Base-by-base conservation (phyloP, 1,140 invertebrate species). In the Pseudomyrmex flavicornis region DNA sequence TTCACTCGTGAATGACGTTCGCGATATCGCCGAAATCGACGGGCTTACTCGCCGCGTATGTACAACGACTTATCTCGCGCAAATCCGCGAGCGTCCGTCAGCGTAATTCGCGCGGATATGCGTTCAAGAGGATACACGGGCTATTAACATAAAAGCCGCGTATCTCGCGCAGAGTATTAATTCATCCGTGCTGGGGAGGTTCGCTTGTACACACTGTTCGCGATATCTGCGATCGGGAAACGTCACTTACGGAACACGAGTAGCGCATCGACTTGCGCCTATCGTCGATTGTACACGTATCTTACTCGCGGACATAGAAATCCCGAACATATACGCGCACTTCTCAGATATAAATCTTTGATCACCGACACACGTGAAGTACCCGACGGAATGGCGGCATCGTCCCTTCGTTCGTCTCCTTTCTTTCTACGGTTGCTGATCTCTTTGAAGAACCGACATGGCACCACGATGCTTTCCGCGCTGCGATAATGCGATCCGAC, bases 261-360 rank as follows among this genome's bases (percentile, higher is more conserved):
- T 86, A 85, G 77, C 74, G 46, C 56, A 86, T 85, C 84, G 44
- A 54, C 62, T 56, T 72, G 52, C 35, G 35, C 63, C 73, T 88
- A 90, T 88, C 85, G 76, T 79, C 73, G 80, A 88, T 89, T 80
- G 62, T 86, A 58, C 35, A 35, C 35, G 35, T 35, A 35, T 69
- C 44, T 13, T 69, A 48, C 68, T 54, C 54, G 59, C 84, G 17
- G 17, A 65, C 44, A 69, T 74, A 74, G 26, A 44, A 73, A 52
- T 59, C 72, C 44, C 56, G 35, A 54, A 46, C 20, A 12, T 46
- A 52, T 54, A 46, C 52, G 50, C 61, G 56, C 85, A 85, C 72
- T 50, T 70, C 13, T 68, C 46, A 83, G 87, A 89, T 89, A 88
- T 88, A 88, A 89, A 89, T 89, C 87, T 89, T 88, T 89, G 86